A percentile compares a stretch with the other conserved stretches of the same genome.
Conservation (phyloP, 2,113 vertebrate genomes). For the Pelecanus crispus region DNA sequence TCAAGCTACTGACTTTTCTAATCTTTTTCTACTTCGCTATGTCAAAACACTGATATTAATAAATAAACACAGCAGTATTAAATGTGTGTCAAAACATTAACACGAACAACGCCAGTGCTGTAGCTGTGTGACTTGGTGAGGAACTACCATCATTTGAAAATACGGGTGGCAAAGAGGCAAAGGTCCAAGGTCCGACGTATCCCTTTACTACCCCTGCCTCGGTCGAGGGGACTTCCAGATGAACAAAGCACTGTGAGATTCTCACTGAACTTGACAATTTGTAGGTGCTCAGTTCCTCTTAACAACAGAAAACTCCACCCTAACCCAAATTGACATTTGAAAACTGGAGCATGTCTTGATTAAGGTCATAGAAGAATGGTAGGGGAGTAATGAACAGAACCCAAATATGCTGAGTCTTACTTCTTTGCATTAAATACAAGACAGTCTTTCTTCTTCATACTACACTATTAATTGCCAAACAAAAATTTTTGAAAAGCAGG, state of each 20-base stretch:
- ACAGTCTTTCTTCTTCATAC: background rate
- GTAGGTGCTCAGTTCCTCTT: background rate
- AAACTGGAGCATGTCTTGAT: constrained; percentile 1
- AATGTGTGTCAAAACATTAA: background rate
- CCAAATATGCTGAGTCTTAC: constrained; percentile 8
- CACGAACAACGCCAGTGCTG: rapidly evolving
- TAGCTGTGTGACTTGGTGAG: background rate
- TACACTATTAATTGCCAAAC: constrained; percentile 45
- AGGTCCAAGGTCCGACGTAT: background rate
- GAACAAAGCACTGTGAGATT: background rate
- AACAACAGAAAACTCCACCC: background rate
- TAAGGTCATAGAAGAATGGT: background rate
- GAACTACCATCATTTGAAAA: background rate
- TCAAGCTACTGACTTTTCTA: background rate
- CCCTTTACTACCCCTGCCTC: background rate
- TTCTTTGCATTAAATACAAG: background rate
- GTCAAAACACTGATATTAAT: background rate
- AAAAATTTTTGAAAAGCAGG: constrained; percentile 24
- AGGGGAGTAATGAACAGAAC: background rate
- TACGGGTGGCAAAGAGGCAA: background rate
- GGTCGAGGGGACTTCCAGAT: rapidly evolving
- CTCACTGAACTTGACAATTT: background rate
- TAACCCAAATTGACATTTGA: background rate
- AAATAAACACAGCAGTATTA: background rate
- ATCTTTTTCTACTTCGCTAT: background rate